Conservation (phyloP, 2,888 invertebrate species). For the Campoplex capitator region DNA sequence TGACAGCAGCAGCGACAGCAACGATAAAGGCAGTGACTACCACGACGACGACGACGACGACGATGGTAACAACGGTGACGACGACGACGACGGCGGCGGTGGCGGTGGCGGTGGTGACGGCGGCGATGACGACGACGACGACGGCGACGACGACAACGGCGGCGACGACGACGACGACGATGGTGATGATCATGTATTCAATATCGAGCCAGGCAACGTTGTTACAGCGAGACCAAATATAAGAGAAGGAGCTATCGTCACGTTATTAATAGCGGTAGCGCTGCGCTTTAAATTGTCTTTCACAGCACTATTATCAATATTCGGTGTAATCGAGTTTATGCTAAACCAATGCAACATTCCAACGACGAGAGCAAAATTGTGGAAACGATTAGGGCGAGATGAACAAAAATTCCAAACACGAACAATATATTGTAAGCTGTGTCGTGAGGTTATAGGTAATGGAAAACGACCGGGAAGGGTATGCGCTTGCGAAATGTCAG, state of each 20-base stretch:
- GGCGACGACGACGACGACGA: too few species aligned
- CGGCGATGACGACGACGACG: slow-evolving; percentile 2
- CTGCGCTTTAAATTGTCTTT: slow-evolving; percentile 40
- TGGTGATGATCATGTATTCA: too few species aligned
- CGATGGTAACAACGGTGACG: neutral
- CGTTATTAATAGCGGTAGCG: slow-evolving; percentile 27
- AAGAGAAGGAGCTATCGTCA: slow-evolving; percentile 19
- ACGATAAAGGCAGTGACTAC: neutral
- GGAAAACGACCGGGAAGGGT: too few species aligned
- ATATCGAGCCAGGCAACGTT: slow-evolving; percentile 13
- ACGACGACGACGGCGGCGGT: slow-evolving; percentile 10
- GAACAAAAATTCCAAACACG: slow-evolving; percentile 45
- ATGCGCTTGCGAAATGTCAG: too few species aligned
- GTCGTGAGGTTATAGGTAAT: too few species aligned
- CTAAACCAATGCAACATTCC: slow-evolving; percentile 45
- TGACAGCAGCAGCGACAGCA: too few species aligned
- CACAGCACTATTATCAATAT: slow-evolving; percentile 35
- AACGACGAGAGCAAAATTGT: slow-evolving; percentile 28
- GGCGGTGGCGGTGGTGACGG: slow-evolving; percentile 6
- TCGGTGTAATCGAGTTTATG: slow-evolving; percentile 26
- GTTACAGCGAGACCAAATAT: slow-evolving; percentile 34
- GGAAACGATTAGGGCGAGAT: slow-evolving; percentile 28
- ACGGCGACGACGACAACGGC: too few species aligned
- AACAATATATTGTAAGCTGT: too few species aligned
- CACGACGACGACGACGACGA: slow-evolving; percentile 13